Evolutionary conservation across 2,888 invertebrate genomes (phyloP).

Genomic region (Luperina testacea): DNA sequence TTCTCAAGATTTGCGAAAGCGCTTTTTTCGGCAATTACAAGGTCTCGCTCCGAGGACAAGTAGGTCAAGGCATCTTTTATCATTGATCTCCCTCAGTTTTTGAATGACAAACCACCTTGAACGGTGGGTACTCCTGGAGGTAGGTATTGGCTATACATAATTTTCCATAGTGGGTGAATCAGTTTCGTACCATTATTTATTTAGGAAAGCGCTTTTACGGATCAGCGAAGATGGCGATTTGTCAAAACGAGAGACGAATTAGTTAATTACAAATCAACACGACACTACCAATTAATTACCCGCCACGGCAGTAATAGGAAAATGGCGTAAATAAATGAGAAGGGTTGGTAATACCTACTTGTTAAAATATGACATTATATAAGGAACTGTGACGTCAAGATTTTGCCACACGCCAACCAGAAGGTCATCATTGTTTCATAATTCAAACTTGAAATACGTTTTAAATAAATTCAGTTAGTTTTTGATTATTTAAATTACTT

Average conservation of each 20-base stretch:
- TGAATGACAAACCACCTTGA: constrained; percentile 42
- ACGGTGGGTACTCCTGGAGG: constrained; percentile 6
- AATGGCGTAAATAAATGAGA: not conserved
- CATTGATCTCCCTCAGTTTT: constrained; percentile 49
- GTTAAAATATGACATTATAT: constrained; percentile 7
- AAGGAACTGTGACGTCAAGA: constrained; percentile 26
- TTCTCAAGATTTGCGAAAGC: constrained; percentile 51
- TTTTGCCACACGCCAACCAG: constrained; percentile 1
- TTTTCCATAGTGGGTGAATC: not conserved
- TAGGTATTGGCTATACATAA: not conserved
- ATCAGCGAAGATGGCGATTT: not conserved
- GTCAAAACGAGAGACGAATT: not conserved
- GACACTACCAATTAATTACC: not conserved
- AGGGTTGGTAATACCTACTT: not conserved
- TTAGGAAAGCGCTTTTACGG: not conserved
- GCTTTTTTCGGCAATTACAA: constrained; percentile 51
- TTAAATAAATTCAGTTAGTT: not conserved
- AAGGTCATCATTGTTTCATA: constrained; percentile 23
- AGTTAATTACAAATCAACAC: not conserved
- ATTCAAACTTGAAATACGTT: constrained; percentile 15
- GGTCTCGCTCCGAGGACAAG: constrained; percentile 37
- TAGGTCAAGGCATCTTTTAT: constrained; percentile 54
- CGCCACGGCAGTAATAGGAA: not conserved
- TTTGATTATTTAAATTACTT: not conserved
- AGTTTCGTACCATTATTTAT: not conserved